Evolutionary conservation across 92 coral and sea anemone genomes (phyloP).

Genomic region (Montipora capitata): DNA sequence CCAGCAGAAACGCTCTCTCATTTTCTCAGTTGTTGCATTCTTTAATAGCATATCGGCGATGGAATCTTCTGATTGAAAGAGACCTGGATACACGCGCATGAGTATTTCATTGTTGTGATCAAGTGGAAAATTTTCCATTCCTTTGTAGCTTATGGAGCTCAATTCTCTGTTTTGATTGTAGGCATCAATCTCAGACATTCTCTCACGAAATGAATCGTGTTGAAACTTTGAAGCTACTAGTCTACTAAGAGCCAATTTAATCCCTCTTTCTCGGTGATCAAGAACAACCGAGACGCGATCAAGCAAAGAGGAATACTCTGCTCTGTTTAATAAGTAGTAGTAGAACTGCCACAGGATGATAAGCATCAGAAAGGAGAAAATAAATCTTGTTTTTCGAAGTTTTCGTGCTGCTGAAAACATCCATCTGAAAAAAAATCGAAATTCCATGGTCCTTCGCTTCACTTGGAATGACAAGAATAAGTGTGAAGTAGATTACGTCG

Average conservation of each 20-base stretch:
- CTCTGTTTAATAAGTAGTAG: background rate
- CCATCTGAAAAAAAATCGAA: background rate
- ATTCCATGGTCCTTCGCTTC: background rate
- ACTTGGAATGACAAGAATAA: background rate
- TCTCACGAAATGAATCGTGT: background rate
- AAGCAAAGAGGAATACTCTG: background rate
- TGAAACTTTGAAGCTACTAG: background rate
- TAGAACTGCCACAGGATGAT: slow-evolving; percentile 1
- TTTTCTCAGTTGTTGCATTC: background rate
- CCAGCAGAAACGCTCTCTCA: background rate
- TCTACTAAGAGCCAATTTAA: background rate
- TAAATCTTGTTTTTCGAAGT: slow-evolving; percentile 16
- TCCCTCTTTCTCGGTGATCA: background rate
- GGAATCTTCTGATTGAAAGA: background rate
- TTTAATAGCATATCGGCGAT: background rate
- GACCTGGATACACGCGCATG: background rate
- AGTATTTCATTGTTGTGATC: background rate
- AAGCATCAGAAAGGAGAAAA: background rate
- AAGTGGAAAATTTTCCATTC: background rate
- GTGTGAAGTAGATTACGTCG: too few species aligned
- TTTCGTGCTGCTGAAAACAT: background rate
- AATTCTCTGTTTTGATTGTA: background rate
- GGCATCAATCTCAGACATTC: background rate
- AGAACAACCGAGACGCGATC: background rate
- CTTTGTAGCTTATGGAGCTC: background rate